phyloP scores from a whole-genome alignment of 2,113 vertebrate species.

The Melospiza georgiana region DNA sequence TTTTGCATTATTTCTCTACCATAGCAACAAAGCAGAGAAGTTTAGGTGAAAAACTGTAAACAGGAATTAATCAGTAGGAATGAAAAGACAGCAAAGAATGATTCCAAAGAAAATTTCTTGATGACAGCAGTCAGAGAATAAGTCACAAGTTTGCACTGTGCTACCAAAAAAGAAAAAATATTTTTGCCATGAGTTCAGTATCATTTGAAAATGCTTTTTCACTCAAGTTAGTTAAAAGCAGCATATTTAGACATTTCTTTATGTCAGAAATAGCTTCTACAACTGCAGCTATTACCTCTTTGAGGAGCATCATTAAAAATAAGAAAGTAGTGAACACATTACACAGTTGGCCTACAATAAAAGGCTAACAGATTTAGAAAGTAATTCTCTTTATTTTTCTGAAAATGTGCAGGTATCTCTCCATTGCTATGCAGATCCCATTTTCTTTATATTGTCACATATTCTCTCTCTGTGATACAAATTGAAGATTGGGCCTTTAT shows the following conservation, averaged over 20 bases:
- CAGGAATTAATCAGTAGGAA: not conserved
- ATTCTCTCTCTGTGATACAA: not conserved
- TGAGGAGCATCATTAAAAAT: not conserved
- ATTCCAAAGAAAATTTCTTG: not conserved
- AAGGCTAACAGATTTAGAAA: not conserved
- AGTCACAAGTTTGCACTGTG: conserved; percentile 23
- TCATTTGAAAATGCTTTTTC: not conserved
- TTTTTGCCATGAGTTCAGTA: not conserved
- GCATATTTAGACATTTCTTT: not conserved
- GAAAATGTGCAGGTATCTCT: not conserved
- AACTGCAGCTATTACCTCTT: not conserved
- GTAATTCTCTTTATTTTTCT: not conserved
- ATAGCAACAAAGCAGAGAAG: not conserved
- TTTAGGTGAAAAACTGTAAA: not conserved
- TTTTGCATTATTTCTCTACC: not conserved
- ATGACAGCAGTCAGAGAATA: conserved; percentile 10
- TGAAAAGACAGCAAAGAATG: not conserved
- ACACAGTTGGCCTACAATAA: not conserved
- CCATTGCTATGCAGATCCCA: not conserved
- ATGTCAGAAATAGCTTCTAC: not conserved
- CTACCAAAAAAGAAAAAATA: conserved; percentile 11
- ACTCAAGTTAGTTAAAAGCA: not conserved
- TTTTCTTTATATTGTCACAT: not conserved
- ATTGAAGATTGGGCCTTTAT: not conserved
- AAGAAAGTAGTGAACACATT: not conserved